Evolutionary conservation across 2,113 vertebrate species (phyloP).

Genomic region (Sturnira hondurensis): DNA sequence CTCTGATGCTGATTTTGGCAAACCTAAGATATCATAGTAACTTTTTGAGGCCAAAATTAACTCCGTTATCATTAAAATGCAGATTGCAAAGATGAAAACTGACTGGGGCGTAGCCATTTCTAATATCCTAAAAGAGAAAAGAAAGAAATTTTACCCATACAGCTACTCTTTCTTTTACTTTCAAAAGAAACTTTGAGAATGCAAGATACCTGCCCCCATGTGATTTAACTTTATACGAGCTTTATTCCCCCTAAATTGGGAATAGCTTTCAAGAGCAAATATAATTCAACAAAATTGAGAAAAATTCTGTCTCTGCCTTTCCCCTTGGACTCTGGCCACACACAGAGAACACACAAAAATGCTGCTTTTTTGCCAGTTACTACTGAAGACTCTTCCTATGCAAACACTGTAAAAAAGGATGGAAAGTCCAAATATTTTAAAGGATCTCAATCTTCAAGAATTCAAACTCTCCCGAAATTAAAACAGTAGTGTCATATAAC

Average conservation of each 20-base stretch:
- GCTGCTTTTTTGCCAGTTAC: background rate
- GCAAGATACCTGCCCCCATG: background rate
- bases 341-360: background rate
- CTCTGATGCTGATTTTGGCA: constrained; percentile 92
- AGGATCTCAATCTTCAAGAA: background rate
- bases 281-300: background rate
- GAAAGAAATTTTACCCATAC: background rate
- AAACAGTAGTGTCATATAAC: background rate
- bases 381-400: background rate
- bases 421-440: background rate
- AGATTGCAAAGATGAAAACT: constrained; percentile 88
- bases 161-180: background rate
- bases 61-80: constrained; percentile 94
- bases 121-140: constrained; percentile 71
- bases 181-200: background rate
- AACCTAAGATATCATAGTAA: constrained; percentile 95
- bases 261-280: background rate
- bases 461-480: background rate
- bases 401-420: background rate
- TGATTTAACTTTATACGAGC: background rate
- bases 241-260: background rate
- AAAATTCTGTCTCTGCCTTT: background rate
- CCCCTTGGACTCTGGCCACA: background rate
- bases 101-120: constrained; percentile 92
- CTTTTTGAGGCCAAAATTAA: constrained; percentile 92